A percentile compares a stretch with the other conserved stretches of the same genome.
These are phyloP conservation scores for Heterocephalus glaber DNA, from an alignment of 2,113 vertebrate species.

Conservation along the genomic window DNA sequence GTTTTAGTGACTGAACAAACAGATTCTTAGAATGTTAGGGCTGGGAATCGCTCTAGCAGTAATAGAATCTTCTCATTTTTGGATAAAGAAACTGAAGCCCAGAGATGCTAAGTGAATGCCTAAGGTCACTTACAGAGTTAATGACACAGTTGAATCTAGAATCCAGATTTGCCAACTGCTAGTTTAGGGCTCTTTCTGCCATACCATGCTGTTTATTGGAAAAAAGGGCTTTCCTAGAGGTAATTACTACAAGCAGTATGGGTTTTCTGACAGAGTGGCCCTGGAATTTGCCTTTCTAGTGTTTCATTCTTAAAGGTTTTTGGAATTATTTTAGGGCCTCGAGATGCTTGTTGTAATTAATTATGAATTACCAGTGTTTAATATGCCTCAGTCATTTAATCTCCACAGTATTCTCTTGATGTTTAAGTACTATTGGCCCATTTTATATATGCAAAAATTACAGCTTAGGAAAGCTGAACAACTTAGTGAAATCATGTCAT, in stretches of 20 bases:
- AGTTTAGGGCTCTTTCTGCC: not conserved
- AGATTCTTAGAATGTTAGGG: conserved; percentile 31
- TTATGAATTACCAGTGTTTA: not conserved
- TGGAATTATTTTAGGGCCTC: not conserved
- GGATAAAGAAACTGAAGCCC: conserved; percentile 29
- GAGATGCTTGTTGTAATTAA: not conserved
- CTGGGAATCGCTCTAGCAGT: not conserved
- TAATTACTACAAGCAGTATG: not conserved
- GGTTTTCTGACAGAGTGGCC: conserved; percentile 17
- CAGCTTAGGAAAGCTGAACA: conserved; percentile 22
- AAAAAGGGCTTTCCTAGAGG: not conserved
- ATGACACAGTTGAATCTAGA: conserved; percentile 31
- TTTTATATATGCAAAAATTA: conserved; percentile 36
- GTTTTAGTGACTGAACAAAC: conserved; percentile 39
- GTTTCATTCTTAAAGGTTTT: conserved; percentile 51
- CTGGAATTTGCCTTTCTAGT: not conserved
- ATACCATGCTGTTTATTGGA: not conserved
- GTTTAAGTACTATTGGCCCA: not conserved
- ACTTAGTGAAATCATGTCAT: not conserved
- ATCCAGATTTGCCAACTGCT: conserved; percentile 21
- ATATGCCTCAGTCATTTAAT: not conserved
- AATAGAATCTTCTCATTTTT: not conserved
- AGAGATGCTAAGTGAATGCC: not conserved
- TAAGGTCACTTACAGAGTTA: conserved; percentile 29
- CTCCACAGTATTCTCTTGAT: not conserved